Conservation (phyloP, 1,140 invertebrate species). For the Drosophila rhopaloa region DNA sequence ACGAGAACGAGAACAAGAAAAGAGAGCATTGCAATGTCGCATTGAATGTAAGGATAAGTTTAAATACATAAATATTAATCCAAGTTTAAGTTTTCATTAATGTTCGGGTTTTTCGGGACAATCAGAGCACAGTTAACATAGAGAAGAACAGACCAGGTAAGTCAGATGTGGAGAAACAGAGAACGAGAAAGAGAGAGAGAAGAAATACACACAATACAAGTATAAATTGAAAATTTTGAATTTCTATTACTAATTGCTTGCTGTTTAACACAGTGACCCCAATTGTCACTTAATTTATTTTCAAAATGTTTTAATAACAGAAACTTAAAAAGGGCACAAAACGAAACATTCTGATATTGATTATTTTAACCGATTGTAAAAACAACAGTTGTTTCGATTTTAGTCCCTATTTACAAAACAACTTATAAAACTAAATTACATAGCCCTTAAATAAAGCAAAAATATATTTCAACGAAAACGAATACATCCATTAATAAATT, state of each 20-base stretch:
- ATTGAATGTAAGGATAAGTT: slow-evolving; percentile 52
- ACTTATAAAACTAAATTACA: too few relatives aligned
- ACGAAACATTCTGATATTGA: too few relatives aligned
- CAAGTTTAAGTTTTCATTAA: slow-evolving; percentile 17
- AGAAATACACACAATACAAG: slow-evolving; percentile 79
- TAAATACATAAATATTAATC: slow-evolving; percentile 39
- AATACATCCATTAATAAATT: neutral
- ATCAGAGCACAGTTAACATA: slow-evolving; percentile 65
- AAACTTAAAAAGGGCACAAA: too few relatives aligned
- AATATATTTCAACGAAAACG: neutral
- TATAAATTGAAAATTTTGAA: slow-evolving; percentile 74
- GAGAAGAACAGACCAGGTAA: slow-evolving; percentile 60
- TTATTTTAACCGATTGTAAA: too few relatives aligned
- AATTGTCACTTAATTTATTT: neutral
- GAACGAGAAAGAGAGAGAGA: slow-evolving; percentile 61
- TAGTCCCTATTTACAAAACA: neutral
- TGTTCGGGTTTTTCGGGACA: slow-evolving; percentile 26
- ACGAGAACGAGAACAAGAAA: slow-evolving; percentile 47
- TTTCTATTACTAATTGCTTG: slow-evolving; percentile 47
- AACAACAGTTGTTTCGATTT: neutral
- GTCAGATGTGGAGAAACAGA: slow-evolving; percentile 52
- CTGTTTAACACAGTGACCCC: neutral
- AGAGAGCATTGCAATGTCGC: slow-evolving; percentile 60
- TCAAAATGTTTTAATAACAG: neutral
- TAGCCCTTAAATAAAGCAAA: neutral